phyloP scores from a whole-genome alignment of 30 jellyfish, hydroid and myxozoan species.

The Catostylus mosaicus region DNA sequence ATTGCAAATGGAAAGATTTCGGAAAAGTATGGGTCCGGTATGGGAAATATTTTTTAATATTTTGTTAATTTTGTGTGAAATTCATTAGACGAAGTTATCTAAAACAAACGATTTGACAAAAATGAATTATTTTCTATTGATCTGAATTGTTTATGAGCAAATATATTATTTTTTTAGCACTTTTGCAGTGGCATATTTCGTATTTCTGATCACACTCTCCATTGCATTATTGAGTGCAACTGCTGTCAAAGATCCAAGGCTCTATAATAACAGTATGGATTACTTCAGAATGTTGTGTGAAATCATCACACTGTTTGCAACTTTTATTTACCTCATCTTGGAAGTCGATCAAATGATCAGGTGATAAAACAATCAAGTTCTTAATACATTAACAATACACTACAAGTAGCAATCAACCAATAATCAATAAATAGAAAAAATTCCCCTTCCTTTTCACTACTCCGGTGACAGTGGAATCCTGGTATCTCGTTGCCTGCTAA shows the following conservation, averaged over 20 bases:
- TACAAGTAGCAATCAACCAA: too few relatives aligned
- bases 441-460: too few relatives aligned
- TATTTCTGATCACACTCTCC: conserved; percentile 56
- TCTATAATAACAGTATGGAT: conserved; percentile 43
- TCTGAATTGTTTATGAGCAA: neutral
- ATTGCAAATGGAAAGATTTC: conserved; percentile 79
- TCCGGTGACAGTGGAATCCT: too few relatives aligned
- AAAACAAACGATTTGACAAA: too few relatives aligned
- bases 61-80: too few relatives aligned
- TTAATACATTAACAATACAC: too few relatives aligned
- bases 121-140: neutral
- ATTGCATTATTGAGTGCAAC: conserved; percentile 70
- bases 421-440: too few relatives aligned
- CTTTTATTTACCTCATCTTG: conserved; percentile 49
- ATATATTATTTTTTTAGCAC: conserved; percentile 31
- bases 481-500: too few relatives aligned
- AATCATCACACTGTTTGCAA: conserved; percentile 45
- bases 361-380: conserved; percentile 33
- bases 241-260: conserved; percentile 34
- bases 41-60: neutral
- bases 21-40: conserved; percentile 76
- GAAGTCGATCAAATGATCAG: conserved; percentile 83
- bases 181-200: conserved; percentile 43
- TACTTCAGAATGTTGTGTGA: conserved; percentile 71
- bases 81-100: too few relatives aligned